Base-by-base conservation (phyloP, 2,888 invertebrate genomes). In the Drosophila meridionalis region DNA sequence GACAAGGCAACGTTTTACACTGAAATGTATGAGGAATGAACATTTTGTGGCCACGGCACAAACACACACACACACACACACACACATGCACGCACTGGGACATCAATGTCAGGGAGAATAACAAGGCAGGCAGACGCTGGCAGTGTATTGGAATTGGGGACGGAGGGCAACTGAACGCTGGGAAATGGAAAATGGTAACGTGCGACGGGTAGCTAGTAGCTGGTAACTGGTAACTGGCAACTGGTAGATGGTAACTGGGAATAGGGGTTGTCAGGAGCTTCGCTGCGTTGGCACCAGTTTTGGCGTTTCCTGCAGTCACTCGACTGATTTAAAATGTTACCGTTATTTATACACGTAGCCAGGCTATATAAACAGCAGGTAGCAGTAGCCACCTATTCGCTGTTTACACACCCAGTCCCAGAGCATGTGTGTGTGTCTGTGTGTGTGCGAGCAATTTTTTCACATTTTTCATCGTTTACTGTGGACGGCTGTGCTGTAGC, bases 291-390 rank as follows among this genome's bases (percentile, higher is more conserved):
- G 76, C 83, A 82, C 78, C 82, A 73, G 76, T 78, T 82, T 84
- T 68, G 76, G 76, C 83, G 75, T 80, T 86, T 80, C 85, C 83
- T 88, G 88, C 88, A 87, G 80, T 86, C 86, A 86, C 78, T 83
- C 71, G 88, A 88, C 86, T 87, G 86, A 88, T 88, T 88, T 87
- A 88, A 87, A 87, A 86, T 87, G 86, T 87, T 86, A 83, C 86
- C 88, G 80, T 86, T 86, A 86, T 86, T 87, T 87, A 87, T 88
- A 88, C 86, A 87, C 85, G 85, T 84, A 84, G 74, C 78, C 70
- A 28, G 58, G 82, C 85, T 85, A 82, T 76, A 87, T 80, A 87
- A 85, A 84, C 87, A 87, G 83, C 78, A 65, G 76, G 74, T 52
- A 36, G 34, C 52, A 64, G 59, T 56, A 62, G 63, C 63, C 28